Base-by-base conservation (phyloP, 1,140 invertebrate genomes). In the Portunus trituberculatus region DNA sequence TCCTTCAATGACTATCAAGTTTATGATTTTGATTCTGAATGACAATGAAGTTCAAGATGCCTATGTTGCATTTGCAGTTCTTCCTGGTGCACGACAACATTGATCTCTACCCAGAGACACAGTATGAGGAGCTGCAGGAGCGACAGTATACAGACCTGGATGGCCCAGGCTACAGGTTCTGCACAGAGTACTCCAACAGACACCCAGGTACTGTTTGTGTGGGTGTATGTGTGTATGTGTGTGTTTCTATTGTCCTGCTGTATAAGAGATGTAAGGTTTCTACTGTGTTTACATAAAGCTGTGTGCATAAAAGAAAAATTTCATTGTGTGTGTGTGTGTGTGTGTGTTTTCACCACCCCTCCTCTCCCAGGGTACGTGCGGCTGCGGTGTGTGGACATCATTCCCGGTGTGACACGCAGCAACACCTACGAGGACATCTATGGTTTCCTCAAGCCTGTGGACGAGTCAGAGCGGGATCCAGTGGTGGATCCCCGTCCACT, bases 41-140 rank as follows among this genome's bases (percentile, higher is more conserved):
- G n/a, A 31, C 32, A 83, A 83, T 0, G n/a, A 31, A 83, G 39
- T 39, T 39, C 39, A 59, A 25, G n/a, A 98, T 0, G 39, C 39
- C 6, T 2, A 39, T 39, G 1, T 39, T 39, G 39, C 6, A 1
- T 20, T 97, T 98, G 14, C 97, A 98, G 31, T 97, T 98, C 20
- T 98, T 97, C 93, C 97, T 98, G 32, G 97, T 98, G 3, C 98
- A 98, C 96, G 98, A 98, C 95, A 98, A 98, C 96, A 97, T 98
- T n/a, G 98, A 98, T 96, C 97, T 98, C 2, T 96, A 97, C 94
- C 93, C 96, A 2, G 96, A 96, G 87, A 87, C 83, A 7, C 93
- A 96, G 12, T 97, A 97, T 25, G 97, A 98, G 86, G 97, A 97
- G 0, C 97, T 98, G 88, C 97, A 98, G 96, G 97, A 97, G 7